Conservation (phyloP, 2,888 invertebrate species). For the Slavum lentiscoides region DNA sequence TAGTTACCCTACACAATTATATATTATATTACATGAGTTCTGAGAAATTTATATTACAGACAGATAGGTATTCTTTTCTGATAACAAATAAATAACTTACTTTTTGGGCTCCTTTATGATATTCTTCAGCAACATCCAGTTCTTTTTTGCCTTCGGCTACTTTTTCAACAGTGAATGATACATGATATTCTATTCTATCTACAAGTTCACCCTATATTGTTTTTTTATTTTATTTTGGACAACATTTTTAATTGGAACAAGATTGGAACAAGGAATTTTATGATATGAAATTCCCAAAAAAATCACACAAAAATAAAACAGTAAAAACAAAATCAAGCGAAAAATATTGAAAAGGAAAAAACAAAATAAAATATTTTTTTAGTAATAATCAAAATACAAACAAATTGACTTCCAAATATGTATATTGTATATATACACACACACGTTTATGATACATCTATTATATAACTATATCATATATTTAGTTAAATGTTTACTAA, state of each 20-base stretch:
- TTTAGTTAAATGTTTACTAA: too few species aligned
- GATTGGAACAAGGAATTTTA: conserved; percentile 38
- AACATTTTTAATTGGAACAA: conserved; percentile 36
- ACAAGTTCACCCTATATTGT: conserved; percentile 82
- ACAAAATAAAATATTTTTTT: conserved; percentile 48
- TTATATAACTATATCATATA: not conserved
- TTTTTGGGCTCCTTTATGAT: conserved; percentile 87
- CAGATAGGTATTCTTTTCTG: conserved; percentile 41
- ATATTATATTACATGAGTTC: conserved; percentile 16
- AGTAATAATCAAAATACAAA: conserved; percentile 27
- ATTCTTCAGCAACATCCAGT: conserved; percentile 77
- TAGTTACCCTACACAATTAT: not conserved
- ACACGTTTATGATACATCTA: too few species aligned
- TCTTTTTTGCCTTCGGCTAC: conserved; percentile 79
- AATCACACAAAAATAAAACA: conserved; percentile 25
- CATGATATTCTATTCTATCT: conserved; percentile 92
- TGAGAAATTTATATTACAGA: conserved; percentile 48
- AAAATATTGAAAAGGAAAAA: conserved; percentile 46
- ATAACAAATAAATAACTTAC: conserved; percentile 64
- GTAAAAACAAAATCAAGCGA: conserved; percentile 40
- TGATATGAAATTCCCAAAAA: conserved; percentile 49
- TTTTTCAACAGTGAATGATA: conserved; percentile 82
- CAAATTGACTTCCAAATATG: conserved; percentile 2
- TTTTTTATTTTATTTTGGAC: conserved; percentile 27
- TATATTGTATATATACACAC: not conserved